These are phyloP conservation scores for Digitonthophagus gazella DNA, from an alignment of 2,888 invertebrate genomes.

Conservation along the genomic window DNA sequence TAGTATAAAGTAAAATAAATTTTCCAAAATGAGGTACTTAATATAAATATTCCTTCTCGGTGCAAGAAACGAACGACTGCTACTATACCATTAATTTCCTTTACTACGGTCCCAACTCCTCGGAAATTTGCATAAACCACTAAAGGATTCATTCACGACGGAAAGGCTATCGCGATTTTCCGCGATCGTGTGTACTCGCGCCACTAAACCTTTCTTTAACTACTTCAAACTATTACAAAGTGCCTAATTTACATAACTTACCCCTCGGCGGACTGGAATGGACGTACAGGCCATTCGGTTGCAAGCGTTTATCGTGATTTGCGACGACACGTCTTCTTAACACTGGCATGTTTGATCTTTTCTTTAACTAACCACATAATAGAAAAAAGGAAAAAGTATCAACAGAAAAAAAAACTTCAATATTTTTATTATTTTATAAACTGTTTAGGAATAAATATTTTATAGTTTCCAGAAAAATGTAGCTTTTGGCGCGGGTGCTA, in stretches of 20 bases:
- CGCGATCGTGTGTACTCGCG: neutral
- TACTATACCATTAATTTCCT: neutral
- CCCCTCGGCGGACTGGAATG: conserved; percentile 66
- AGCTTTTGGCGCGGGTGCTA: neutral
- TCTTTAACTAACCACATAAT: conserved; percentile 21
- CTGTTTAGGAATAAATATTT: neutral
- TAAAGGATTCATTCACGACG: neutral
- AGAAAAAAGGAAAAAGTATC: neutral
- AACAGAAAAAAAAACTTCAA: too few species aligned
- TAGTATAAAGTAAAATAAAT: neutral
- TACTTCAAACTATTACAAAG: neutral
- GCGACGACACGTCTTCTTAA: conserved; percentile 31
- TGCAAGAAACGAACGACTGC: neutral
- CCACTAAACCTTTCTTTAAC: neutral
- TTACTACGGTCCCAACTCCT: neutral
- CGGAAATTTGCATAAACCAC: neutral
- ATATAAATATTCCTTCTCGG: neutral
- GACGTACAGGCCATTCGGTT: conserved; percentile 57
- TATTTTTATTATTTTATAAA: neutral
- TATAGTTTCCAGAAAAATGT: conserved; percentile 1
- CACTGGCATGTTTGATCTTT: conserved; percentile 35
- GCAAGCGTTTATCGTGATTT: conserved; percentile 32
- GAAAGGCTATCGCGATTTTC: neutral
- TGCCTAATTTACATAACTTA: conserved; percentile 44
- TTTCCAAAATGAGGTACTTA: neutral